Evolutionary conservation across 2,888 invertebrate species (phyloP), one percentile per base, ranked within the genome.

Genomic region (Bibio marci): DNA sequence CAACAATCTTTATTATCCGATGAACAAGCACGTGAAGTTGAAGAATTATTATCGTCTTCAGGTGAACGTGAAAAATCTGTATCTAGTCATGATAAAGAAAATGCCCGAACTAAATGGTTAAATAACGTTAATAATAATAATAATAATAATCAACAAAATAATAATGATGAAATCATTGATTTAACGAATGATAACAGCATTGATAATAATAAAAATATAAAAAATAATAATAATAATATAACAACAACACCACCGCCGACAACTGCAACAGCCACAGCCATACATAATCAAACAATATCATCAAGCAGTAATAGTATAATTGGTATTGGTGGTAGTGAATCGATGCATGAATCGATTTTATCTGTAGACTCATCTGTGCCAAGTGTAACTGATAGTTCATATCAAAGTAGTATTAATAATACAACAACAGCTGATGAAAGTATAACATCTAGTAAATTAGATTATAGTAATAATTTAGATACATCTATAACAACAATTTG

Each of bases 11-110:
- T 85, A 54, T 69, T 85, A 54, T 83, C 85, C 43, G 87, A 88
- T 59, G 87, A 87, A 64, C 86, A 87, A 63, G 87, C 87, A 48
- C 82, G 83, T 61, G 86, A 88, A 68, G 83, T 87, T 48, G 80
- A 80, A 48, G 74, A 80, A 55, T 71, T 88, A 57, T 58, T 88
- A 52, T 78, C 79, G 47, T 75, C 78, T 22, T 22, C 31, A 15
- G 19, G 12, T 48, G 68, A 67, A 57, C 55, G 55, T 30, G 50
- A 51, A 44, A 46, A 46, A 27, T 37, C 37, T 4, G 19, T 30
- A 13, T 25, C 32, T 38, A 38, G 38, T 38, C 38, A 38, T 25
- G 15, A 11, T 25, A 31, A 31, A 19, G 33, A 33, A 19, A n/a
- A 7, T 41, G 27, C 34, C 32, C 28, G 34, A 37, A 30, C 41